phyloP scores from a whole-genome alignment of 2,888 invertebrate genomes.

The Chrysomela aeneicollis region DNA sequence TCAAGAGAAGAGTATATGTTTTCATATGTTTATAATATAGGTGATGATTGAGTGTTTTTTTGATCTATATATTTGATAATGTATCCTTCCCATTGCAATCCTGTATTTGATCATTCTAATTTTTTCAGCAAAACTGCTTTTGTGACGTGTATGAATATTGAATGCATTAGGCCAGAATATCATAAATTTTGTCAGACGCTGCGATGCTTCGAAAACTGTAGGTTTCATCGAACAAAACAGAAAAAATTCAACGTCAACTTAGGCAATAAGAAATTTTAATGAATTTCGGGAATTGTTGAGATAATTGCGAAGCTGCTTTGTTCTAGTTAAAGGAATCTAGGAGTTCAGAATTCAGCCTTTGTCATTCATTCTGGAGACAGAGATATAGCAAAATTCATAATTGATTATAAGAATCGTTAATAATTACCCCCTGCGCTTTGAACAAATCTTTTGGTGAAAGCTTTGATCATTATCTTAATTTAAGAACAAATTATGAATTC shows the following conservation, averaged over 20 bases:
- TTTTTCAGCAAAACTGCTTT: constrained; percentile 26
- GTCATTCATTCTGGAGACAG: not conserved
- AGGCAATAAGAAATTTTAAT: constrained; percentile 39
- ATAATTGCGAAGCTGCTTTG: constrained; percentile 37
- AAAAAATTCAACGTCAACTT: constrained; percentile 23
- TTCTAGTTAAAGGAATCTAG: constrained; percentile 41
- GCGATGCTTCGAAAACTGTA: constrained; percentile 30
- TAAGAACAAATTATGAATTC: too few relatives aligned
- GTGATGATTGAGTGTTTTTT: too few relatives aligned
- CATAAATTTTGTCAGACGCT: constrained; percentile 43
- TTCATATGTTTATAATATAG: too few relatives aligned
- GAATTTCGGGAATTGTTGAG: constrained; percentile 40
- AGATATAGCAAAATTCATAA: not conserved
- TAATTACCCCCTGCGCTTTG: not conserved
- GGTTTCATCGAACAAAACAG: constrained; percentile 25
- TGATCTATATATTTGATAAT: too few relatives aligned
- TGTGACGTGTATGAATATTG: constrained; percentile 48
- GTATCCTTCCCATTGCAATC: too few relatives aligned
- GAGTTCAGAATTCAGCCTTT: constrained; percentile 17
- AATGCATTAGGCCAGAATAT: constrained; percentile 44
- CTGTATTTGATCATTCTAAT: too few relatives aligned
- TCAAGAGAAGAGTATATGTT: too few relatives aligned
- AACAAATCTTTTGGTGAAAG: too few relatives aligned
- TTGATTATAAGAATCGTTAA: not conserved
- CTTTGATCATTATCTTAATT: too few relatives aligned